phyloP scores from a whole-genome alignment of 2,888 invertebrate species.

The Stratiomys singularior region DNA sequence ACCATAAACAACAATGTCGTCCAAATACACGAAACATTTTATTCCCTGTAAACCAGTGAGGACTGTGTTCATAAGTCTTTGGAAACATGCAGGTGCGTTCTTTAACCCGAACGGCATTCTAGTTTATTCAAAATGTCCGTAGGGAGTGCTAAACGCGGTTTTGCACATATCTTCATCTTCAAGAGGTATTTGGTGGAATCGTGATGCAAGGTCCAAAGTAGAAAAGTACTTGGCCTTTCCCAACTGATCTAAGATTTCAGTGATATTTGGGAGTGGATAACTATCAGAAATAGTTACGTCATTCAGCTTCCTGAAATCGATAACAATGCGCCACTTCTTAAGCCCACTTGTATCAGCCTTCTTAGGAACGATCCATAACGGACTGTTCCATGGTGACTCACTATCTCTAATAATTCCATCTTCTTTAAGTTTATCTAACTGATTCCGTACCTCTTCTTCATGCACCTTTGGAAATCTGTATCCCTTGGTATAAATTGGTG shows the following conservation, averaged over 20 bases:
- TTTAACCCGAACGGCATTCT: constrained; percentile 56
- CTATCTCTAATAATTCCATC: constrained; percentile 52
- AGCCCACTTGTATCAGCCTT: constrained; percentile 50
- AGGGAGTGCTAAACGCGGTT: constrained; percentile 61
- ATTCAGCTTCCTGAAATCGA: constrained; percentile 52
- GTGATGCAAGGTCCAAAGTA: too few species aligned
- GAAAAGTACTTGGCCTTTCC: constrained; percentile 59
- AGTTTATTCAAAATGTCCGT: too few species aligned
- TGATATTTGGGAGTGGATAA: too few species aligned
- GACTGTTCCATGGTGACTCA: constrained; percentile 51
- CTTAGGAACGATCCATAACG: constrained; percentile 54
- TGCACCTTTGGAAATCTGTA: constrained; percentile 56
- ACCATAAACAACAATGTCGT: constrained; percentile 49
- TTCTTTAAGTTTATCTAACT: constrained; percentile 52
- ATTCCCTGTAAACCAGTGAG: constrained; percentile 41
- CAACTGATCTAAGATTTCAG: constrained; percentile 59
- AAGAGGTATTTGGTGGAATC: constrained; percentile 61
- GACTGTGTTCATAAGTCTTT: constrained; percentile 50
- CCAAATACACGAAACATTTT: constrained; percentile 49
- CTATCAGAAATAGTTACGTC: constrained; percentile 51
- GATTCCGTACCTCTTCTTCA: constrained; percentile 55
- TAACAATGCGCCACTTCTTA: constrained; percentile 53
- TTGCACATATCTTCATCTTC: constrained; percentile 55
- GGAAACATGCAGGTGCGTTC: too few species aligned
- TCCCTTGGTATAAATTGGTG: constrained; percentile 54